Conservation (phyloP, 2,797 vertebrate genomes). For the Pitangus sulphuratus region DNA sequence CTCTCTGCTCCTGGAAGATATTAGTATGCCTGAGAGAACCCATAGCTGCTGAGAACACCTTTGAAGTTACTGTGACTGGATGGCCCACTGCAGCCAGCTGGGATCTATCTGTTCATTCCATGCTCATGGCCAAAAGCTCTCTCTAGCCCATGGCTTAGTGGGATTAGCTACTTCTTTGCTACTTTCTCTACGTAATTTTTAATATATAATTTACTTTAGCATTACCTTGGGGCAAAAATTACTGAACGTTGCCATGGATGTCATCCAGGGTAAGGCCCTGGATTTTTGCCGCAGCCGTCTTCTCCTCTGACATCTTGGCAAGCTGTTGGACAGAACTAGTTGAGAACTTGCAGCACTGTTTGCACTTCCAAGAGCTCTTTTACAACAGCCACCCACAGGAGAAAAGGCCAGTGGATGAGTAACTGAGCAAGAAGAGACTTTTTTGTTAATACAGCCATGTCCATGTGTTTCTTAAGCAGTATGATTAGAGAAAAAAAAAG, state of each 20-base stretch:
- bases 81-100: background rate
- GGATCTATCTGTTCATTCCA: constrained; percentile 20
- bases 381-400: background rate
- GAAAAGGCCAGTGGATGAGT: constrained; percentile 10
- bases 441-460: constrained; percentile 1
- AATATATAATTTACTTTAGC: background rate
- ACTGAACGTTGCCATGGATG: background rate
- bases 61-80: constrained; percentile 25
- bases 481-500: background rate
- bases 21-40: background rate
- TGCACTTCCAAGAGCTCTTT: constrained; percentile 21
- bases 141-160: background rate
- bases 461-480: background rate
- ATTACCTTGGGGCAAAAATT: constrained; percentile 6
- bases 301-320: background rate
- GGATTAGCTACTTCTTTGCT: constrained; percentile 23
- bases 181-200: background rate
- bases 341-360: constrained; percentile 4
- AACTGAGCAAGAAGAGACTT: constrained; percentile 4
- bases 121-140: background rate
- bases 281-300: background rate
- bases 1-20: background rate
- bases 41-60: background rate
- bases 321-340: constrained; percentile 6
- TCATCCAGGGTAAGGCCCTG: background rate